A percentile compares a stretch with the other conserved stretches of the same genome.
These are phyloP conservation scores for Cichlasoma orientale DNA, from an alignment of 2,797 vertebrate species.

Conservation along the genomic window DNA sequence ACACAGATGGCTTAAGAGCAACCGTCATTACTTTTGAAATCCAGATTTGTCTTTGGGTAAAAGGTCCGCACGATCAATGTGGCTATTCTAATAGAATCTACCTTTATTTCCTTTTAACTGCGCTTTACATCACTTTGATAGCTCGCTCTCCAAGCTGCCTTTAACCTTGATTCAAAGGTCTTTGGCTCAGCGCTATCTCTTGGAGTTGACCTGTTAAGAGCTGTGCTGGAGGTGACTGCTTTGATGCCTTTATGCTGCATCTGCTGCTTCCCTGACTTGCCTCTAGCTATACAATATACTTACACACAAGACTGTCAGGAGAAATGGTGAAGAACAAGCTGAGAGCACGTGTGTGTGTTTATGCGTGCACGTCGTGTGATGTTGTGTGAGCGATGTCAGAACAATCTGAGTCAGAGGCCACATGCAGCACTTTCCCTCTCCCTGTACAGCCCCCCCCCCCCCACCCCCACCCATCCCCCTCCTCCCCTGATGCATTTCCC, in stretches of 20 bases:
- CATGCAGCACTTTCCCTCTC: conserved; percentile 1
- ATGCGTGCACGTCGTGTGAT: conserved; percentile 15
- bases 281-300: conserved; percentile 64
- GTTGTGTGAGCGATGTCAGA: conserved; percentile 38
- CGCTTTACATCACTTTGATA: conserved; percentile 66
- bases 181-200: conserved; percentile 48
- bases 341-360: background rate
- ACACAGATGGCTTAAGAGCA: conserved; percentile 22
- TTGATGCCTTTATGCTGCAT: conserved; percentile 64
- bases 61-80: conserved; percentile 49
- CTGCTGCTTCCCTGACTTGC: conserved; percentile 51
- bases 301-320: conserved; percentile 50
- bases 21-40: conserved; percentile 50
- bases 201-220: conserved; percentile 68
- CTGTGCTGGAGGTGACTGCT: conserved; percentile 51
- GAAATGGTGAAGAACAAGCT: conserved; percentile 33
- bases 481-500: conserved; percentile 49
- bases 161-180: conserved; percentile 68
- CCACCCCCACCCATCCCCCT: background rate
- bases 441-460: background rate
- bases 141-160: conserved; percentile 26
- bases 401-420: conserved; percentile 35
- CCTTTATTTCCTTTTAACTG: conserved; percentile 54
- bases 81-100: conserved; percentile 45
- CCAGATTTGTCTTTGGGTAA: conserved; percentile 36